Evolutionary conservation across 30 jellyfish, hydroid and myxozoan species (phyloP).

Genomic region (Aurelia aurita complex sp. Pacific): DNA sequence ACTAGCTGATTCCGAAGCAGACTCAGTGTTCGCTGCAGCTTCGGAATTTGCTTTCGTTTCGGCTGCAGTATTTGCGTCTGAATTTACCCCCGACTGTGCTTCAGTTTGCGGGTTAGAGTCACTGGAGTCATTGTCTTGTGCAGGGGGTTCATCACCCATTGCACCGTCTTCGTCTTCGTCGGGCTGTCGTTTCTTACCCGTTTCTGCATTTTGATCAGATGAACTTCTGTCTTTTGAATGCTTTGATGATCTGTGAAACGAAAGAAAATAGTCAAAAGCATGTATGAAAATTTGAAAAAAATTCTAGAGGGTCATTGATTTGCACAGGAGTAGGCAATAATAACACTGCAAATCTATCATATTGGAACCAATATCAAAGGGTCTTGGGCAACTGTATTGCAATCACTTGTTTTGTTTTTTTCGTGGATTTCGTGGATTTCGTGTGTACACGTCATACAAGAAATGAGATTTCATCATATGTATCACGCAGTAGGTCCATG

Average conservation of each 20-base stretch:
- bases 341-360: background rate
- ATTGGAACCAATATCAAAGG: too few relatives aligned
- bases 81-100: constrained; percentile 77
- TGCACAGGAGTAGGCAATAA: too few relatives aligned
- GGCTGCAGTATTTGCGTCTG: constrained; percentile 64
- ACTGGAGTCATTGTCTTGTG: constrained; percentile 31
- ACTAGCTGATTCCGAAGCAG: constrained; percentile 93
- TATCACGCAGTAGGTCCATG: too few relatives aligned
- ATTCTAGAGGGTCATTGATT: background rate
- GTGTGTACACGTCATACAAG: too few relatives aligned
- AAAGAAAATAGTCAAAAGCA: background rate
- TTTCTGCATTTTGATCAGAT: constrained; percentile 37
- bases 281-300: too few relatives aligned
- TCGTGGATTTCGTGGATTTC: too few relatives aligned
- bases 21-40: constrained; percentile 82
- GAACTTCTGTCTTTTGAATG: constrained; percentile 15
- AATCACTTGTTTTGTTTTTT: too few relatives aligned
- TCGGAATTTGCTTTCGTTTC: constrained; percentile 67
- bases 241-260: constrained; percentile 19
- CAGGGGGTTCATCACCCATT: constrained; percentile 56
- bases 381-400: too few relatives aligned
- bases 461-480: too few relatives aligned
- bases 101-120: constrained; percentile 49
- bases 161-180: constrained; percentile 61
- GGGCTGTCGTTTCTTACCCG: constrained; percentile 86